Percentiles rank a stretch among this genome's conserved stretches.
Conservation (phyloP, 2,113 vertebrate species). For the Chiloscyllium plagiosum region DNA sequence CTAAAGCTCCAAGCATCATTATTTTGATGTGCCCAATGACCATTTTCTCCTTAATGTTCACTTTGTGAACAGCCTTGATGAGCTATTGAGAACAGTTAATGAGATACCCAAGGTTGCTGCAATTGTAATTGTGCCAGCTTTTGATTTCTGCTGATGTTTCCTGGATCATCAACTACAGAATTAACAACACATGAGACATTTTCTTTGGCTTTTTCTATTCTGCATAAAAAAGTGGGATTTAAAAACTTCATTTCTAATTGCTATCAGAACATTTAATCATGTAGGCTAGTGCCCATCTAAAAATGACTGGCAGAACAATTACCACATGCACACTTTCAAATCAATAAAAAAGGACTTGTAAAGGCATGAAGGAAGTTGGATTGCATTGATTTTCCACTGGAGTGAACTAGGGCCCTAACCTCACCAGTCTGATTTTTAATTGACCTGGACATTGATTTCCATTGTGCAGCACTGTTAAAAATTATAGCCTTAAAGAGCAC, state of each 20-base stretch:
- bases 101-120: background rate
- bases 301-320: background rate
- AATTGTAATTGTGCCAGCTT: background rate
- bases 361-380: background rate
- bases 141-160: background rate
- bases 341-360: background rate
- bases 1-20: background rate
- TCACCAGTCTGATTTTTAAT: background rate
- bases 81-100: background rate
- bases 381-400: background rate
- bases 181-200: background rate
- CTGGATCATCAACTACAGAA: background rate
- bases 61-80: background rate
- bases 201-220: background rate
- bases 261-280: background rate
- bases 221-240: background rate
- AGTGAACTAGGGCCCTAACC: background rate
- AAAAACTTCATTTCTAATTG: background rate
- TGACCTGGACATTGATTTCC: background rate
- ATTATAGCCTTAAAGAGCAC: too few species aligned
- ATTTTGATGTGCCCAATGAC: background rate
- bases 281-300: background rate
- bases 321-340: background rate
- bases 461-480: background rate
- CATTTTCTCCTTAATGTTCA: constrained; percentile 8